Conservation (phyloP, 1,140 invertebrate species). For the Zaprionus taronus region DNA sequence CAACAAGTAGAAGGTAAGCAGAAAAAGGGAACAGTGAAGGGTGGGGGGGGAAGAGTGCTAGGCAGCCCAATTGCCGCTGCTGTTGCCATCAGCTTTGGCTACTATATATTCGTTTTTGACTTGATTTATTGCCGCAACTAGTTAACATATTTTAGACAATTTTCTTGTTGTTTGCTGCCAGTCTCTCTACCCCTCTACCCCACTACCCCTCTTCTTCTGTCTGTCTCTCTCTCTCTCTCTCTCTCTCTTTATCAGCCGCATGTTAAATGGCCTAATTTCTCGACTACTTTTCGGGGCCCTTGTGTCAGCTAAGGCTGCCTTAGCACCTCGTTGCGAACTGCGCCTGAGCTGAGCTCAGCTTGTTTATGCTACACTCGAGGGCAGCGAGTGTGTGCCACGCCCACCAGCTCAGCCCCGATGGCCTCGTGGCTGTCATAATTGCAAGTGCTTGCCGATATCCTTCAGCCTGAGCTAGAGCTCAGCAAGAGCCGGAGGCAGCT, state of each 20-base stretch:
- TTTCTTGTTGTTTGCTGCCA: constrained; percentile 21
- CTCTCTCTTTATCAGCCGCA: constrained; percentile 52
- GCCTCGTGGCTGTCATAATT: constrained; percentile 34
- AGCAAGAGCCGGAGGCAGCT: neutral
- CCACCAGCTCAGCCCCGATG: neutral
- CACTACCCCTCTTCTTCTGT: neutral
- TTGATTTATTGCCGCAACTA: constrained; percentile 52
- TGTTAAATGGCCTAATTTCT: constrained; percentile 79
- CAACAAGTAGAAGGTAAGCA: constrained; percentile 14
- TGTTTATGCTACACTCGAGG: constrained; percentile 21
- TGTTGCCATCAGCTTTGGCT: constrained; percentile 11
- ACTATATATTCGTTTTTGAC: neutral
- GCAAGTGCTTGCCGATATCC: constrained; percentile 18
- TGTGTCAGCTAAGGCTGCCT: constrained; percentile 37
- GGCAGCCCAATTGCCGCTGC: constrained; percentile 54
- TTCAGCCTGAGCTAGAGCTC: constrained; percentile 3
- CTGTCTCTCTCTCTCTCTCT: neutral
- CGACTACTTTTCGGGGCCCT: constrained; percentile 24
- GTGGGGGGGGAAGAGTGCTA: constrained; percentile 14
- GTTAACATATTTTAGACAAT: constrained; percentile 57
- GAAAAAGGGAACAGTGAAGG: neutral
- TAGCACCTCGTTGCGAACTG: constrained; percentile 65
- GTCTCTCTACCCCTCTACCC: neutral
- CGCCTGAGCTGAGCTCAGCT: neutral
- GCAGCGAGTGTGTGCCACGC: neutral